Evolutionary conservation across 2,797 vertebrate genomes (phyloP).

Genomic region (Danio albolineatus): DNA sequence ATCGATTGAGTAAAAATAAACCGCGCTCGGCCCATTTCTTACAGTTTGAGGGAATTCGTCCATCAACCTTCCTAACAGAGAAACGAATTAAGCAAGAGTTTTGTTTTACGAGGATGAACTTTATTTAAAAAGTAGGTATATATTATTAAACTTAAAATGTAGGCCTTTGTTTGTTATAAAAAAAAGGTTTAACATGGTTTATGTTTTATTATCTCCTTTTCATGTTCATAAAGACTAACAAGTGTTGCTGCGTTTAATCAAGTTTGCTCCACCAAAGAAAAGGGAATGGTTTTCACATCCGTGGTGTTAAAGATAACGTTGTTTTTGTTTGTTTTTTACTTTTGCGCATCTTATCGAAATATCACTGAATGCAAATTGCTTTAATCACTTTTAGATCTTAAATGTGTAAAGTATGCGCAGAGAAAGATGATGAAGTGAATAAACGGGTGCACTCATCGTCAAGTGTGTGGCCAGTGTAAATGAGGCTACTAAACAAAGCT

Average conservation of each 20-base stretch:
- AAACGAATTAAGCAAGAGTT: not conserved
- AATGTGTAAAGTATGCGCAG: conserved; percentile 62
- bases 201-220: too few species aligned
- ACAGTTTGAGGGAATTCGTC: conserved; percentile 14
- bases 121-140: not conserved
- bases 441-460: conserved; percentile 77
- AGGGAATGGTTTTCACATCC: conserved; percentile 8
- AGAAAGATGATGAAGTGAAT: conserved; percentile 76
- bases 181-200: not conserved
- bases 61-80: not conserved
- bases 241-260: not conserved
- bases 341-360: not conserved
- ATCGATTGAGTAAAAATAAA: conserved; percentile 33
- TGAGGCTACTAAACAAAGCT: conserved; percentile 68
- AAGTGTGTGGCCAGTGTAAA: conserved; percentile 80
- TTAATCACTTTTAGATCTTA: conserved; percentile 19
- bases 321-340: not conserved
- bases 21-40: conserved; percentile 37
- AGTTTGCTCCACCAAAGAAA: not conserved
- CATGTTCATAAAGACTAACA: too few species aligned
- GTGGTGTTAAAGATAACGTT: not conserved
- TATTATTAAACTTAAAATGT: not conserved
- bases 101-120: not conserved
- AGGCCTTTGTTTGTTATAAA: not conserved
- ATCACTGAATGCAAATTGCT: not conserved